Base-by-base conservation (phyloP, 1,140 invertebrate genomes). In the Tetraneura akinire region DNA sequence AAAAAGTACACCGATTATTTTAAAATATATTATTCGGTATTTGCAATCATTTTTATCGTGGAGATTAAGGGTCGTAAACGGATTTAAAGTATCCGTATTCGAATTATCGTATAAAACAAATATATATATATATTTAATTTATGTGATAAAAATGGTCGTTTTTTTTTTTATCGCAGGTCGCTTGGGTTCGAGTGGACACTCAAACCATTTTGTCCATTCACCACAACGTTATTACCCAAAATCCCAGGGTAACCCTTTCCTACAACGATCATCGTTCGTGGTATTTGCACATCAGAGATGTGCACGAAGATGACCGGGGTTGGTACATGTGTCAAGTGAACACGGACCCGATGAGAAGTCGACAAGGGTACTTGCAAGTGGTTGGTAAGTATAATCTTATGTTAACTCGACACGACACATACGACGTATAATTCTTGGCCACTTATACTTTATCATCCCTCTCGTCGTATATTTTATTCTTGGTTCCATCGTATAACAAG, bases 131-230 rank as follows among this genome's bases (percentile, higher is more conserved):
- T n/a, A 47, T 42, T 68, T 45, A 23, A 47, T 47, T 1, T 37
- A 37, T 3, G 8, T 8, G 8, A 37, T 45, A 1, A 21, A 55
- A 9, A 16, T 5, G 23, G 47, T 37, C 1, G 18, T 57, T 62
- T 78, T 32, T 55, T 53, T 26, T 37, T 21, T 42, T 68, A 60
- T 74, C 18, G 71, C 85, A 95, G 93, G 92, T 96, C 81, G 95
- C 95, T 80, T 96, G 94, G 93, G 93, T 96, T 5, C 88, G 94
- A 26, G 93, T 96, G 37, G 94, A 96, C 84, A 96, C 95, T 0
- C 94, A 96, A 86, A 95, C 95, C 3, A 96, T 96, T 82, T 87
- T 96, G 51, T 94, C 94, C 42, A 95, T 96, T 83, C 94, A 96
- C 84, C 91, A 94, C 85, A 92, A 93, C 84, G 93, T 96, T 55